Conservation (phyloP, 2,113 vertebrate species). For the Hyperopisus bebe region DNA sequence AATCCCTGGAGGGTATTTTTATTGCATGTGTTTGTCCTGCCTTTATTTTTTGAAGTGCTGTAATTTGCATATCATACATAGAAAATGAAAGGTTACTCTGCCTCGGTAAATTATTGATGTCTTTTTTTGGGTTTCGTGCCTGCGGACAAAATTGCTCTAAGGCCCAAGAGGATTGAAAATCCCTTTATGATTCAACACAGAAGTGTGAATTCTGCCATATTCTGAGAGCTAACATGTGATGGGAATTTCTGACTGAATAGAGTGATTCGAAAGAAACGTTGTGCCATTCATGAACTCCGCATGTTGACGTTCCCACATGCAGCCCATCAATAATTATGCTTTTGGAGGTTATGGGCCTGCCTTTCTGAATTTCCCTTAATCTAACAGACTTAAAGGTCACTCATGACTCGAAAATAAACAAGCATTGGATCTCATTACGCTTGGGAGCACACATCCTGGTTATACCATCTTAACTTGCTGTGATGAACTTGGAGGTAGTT, state of each 20-base stretch:
- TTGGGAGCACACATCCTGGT: neutral
- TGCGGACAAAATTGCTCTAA: neutral
- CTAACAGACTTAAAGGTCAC: neutral
- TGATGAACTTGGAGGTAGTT: neutral
- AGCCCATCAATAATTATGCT: neutral
- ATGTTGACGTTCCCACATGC: neutral
- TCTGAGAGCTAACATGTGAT: neutral
- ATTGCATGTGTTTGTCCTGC: neutral
- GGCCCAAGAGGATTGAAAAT: neutral
- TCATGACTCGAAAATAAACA: neutral
- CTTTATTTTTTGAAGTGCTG: neutral
- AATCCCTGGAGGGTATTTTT: neutral
- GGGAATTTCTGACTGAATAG: neutral
- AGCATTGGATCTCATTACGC: neutral
- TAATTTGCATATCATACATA: conserved; percentile 3
- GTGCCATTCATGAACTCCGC: neutral
- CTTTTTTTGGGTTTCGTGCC: neutral
- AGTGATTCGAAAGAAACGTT: neutral
- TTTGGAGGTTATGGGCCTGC: neutral
- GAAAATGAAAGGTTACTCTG: neutral
- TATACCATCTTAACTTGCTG: neutral
- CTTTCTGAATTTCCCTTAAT: neutral
- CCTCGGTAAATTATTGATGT: neutral
- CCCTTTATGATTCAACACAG: neutral
- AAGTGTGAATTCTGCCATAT: neutral